Evolutionary conservation across 92 coral and sea anemone genomes (phyloP).

Genomic region (Paragorgia papillata): DNA sequence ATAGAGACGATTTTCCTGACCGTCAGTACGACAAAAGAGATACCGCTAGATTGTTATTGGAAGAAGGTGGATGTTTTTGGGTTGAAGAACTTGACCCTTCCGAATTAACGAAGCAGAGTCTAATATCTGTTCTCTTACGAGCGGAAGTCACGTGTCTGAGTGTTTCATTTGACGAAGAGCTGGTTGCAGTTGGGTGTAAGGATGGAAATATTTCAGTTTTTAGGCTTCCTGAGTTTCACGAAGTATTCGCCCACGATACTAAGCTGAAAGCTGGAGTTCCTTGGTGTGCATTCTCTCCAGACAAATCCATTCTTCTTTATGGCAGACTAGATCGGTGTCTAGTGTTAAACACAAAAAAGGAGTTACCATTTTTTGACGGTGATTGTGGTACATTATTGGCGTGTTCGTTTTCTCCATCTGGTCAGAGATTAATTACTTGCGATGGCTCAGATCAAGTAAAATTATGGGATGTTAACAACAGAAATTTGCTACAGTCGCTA

Average conservation of each 20-base stretch:
- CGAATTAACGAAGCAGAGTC: no score
- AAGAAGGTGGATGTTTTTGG: neutral
- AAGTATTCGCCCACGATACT: neutral
- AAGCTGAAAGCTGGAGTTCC: neutral
- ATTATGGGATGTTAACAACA: slow-evolving; percentile 1
- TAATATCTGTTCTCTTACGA: neutral
- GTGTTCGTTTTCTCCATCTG: slow-evolving; percentile 1
- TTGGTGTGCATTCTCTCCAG: no score
- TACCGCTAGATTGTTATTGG: neutral
- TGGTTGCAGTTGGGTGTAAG: neutral
- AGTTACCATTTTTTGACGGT: neutral
- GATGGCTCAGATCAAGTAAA: neutral
- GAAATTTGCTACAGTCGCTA: neutral
- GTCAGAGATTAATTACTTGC: neutral
- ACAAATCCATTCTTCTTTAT: no score
- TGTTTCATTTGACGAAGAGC: neutral
- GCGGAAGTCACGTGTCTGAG: neutral
- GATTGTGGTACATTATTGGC: neutral
- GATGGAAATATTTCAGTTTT: neutral
- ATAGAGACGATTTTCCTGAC: neutral
- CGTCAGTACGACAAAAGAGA: neutral
- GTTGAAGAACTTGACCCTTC: neutral
- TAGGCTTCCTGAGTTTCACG: neutral
- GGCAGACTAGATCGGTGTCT: no score
- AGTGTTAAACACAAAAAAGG: no score